Conservation (phyloP, 1,140 invertebrate genomes). For the Orussus abietinus region DNA sequence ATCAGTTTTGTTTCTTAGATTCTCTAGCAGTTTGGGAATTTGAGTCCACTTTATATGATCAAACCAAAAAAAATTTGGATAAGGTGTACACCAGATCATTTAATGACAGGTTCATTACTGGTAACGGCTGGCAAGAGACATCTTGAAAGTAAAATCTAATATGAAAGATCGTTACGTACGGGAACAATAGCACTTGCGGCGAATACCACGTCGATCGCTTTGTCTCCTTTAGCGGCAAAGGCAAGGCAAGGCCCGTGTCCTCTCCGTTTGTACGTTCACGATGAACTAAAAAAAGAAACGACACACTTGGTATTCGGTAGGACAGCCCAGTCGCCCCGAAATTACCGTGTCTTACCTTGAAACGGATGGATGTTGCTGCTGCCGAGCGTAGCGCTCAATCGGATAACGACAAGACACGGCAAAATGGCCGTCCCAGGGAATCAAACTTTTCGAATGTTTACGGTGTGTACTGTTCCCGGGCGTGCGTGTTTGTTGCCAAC, state of each 20-base stretch:
- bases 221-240: too few relatives aligned
- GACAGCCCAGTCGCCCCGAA: too few relatives aligned
- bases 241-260: constrained; percentile 2
- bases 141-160: too few relatives aligned
- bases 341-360: constrained; percentile 40
- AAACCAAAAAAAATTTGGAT: too few relatives aligned
- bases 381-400: constrained; percentile 35
- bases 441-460: constrained; percentile 35
- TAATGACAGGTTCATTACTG: too few relatives aligned
- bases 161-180: constrained; percentile 19
- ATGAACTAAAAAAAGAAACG: not conserved
- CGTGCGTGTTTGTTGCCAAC: constrained; percentile 20
- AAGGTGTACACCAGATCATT: too few relatives aligned
- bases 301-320: too few relatives aligned
- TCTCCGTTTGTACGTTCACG: constrained; percentile 13
- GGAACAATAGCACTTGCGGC: constrained; percentile 4
- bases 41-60: too few relatives aligned
- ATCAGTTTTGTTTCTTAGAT: too few relatives aligned
- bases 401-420: constrained; percentile 45
- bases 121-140: too few relatives aligned
- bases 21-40: too few relatives aligned
- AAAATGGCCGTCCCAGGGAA: constrained; percentile 51
- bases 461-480: constrained; percentile 17
- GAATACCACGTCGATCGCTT: too few relatives aligned
- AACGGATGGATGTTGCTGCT: constrained; percentile 44